phyloP scores from a whole-genome alignment of 2,888 invertebrate species.

The Lasiommata megera region DNA sequence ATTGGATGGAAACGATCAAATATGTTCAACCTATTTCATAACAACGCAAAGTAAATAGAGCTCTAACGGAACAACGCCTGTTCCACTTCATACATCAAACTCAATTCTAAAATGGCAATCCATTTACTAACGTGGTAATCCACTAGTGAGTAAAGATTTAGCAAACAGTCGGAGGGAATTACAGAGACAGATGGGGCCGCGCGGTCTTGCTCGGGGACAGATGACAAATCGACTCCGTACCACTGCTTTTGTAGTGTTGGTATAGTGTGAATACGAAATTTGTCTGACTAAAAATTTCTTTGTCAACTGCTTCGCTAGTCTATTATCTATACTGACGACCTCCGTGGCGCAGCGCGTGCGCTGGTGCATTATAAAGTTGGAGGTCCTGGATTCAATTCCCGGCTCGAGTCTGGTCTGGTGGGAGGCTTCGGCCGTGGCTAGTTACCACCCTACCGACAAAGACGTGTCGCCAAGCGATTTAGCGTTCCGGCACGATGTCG shows the following conservation, averaged over 20 bases:
- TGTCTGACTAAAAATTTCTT: neutral
- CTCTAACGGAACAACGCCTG: neutral
- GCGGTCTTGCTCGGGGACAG: slow-evolving; percentile 20
- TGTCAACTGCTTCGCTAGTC: too few relatives aligned
- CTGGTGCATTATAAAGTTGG: too few relatives aligned
- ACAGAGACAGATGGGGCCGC: slow-evolving; percentile 28
- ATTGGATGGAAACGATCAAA: neutral
- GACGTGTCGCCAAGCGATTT: too few relatives aligned
- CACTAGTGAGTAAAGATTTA: slow-evolving; percentile 13
- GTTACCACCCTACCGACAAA: too few relatives aligned
- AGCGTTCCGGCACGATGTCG: too few relatives aligned
- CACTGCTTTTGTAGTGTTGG: slow-evolving; percentile 11
- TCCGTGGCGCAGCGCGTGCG: too few relatives aligned
- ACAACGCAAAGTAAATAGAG: slow-evolving; percentile 4
- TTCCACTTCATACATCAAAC: slow-evolving; percentile 10
- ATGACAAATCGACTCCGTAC: slow-evolving; percentile 22
- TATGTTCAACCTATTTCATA: neutral
- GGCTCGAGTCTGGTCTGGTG: too few relatives aligned
- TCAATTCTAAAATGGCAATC: slow-evolving; percentile 11
- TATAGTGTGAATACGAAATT: neutral
- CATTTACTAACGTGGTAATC: slow-evolving; percentile 16
- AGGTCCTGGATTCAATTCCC: too few relatives aligned
- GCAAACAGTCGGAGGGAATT: slow-evolving; percentile 17
- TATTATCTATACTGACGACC: too few relatives aligned
- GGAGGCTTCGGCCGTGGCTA: too few relatives aligned